Conservation (phyloP, 1,140 invertebrate genomes). For the Anastatus disparis region DNA sequence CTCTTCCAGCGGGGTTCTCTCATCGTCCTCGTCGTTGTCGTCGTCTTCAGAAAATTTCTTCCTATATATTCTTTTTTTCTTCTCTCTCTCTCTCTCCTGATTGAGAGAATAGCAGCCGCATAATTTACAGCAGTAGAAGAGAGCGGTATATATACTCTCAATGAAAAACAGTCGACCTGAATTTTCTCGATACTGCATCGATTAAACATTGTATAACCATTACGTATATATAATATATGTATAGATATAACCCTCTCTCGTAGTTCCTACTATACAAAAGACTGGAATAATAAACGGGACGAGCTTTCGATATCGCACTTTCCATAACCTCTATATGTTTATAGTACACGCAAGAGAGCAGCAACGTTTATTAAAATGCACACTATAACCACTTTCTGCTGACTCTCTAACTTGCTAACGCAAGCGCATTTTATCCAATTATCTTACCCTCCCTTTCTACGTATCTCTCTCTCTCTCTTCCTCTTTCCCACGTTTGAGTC, state of each 20-base stretch:
- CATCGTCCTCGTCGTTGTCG: too few species aligned
- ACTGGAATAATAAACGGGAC: conserved; percentile 22
- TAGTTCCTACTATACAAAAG: too few species aligned
- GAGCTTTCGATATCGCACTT: background rate
- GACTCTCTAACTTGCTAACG: background rate
- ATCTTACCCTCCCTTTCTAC: too few species aligned
- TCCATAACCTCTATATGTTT: background rate
- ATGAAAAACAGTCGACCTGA: conserved; percentile 23
- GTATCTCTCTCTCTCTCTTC: too few species aligned
- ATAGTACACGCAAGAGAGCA: too few species aligned
- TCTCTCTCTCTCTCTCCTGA: background rate
- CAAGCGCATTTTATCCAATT: conserved; percentile 12
- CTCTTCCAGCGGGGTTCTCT: too few species aligned
- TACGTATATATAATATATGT: too few species aligned
- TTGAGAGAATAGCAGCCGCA: background rate
- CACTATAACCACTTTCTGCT: background rate
- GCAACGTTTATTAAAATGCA: background rate
- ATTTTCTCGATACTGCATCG: conserved; percentile 16
- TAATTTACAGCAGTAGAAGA: background rate
- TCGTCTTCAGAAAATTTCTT: too few species aligned
- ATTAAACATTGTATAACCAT: conserved; percentile 22
- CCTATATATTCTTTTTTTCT: too few species aligned
- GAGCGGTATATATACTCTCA: background rate
- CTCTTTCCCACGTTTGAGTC: too few species aligned
- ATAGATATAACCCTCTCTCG: too few species aligned